phyloP scores from a whole-genome alignment of 2,888 invertebrate genomes.

The Macrophya annulata region DNA sequence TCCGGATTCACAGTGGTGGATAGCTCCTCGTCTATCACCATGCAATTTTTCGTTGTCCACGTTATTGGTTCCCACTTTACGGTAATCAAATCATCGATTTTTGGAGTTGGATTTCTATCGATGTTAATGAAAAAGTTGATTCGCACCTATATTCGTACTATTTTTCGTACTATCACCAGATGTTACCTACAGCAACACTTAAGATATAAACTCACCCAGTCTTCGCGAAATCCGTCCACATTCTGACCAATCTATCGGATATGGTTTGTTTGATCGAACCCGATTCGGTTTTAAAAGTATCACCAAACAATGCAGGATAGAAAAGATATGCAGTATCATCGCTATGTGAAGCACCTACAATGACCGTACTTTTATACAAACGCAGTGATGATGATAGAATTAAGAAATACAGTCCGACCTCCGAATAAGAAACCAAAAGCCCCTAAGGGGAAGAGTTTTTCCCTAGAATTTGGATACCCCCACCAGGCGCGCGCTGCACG shows the following conservation, averaged over 20 bases:
- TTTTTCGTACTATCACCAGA: background rate
- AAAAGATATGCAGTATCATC: conserved; percentile 84
- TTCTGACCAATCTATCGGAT: conserved; percentile 78
- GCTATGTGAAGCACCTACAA: conserved; percentile 82
- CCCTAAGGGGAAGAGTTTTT: too few species aligned
- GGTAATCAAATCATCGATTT: conserved; percentile 62
- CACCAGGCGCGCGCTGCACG: too few species aligned
- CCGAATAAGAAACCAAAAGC: too few species aligned
- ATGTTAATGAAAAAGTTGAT: background rate
- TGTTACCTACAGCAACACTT: background rate
- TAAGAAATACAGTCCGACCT: too few species aligned
- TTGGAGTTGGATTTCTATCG: conserved; percentile 69
- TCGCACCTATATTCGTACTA: background rate
- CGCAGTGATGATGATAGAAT: background rate
- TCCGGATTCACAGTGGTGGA: conserved; percentile 58
- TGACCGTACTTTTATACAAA: background rate
- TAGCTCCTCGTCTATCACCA: conserved; percentile 67
- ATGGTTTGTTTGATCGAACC: conserved; percentile 76
- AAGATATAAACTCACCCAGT: conserved; percentile 76
- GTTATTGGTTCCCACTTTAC: conserved; percentile 66
- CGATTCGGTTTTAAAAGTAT: conserved; percentile 65
- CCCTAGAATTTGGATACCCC: too few species aligned
- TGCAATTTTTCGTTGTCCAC: conserved; percentile 60
- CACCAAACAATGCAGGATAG: conserved; percentile 69
- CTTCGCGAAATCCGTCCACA: conserved; percentile 86